Conservation (phyloP, 2,113 vertebrate species). For the Aldabrachelys gigantea region DNA sequence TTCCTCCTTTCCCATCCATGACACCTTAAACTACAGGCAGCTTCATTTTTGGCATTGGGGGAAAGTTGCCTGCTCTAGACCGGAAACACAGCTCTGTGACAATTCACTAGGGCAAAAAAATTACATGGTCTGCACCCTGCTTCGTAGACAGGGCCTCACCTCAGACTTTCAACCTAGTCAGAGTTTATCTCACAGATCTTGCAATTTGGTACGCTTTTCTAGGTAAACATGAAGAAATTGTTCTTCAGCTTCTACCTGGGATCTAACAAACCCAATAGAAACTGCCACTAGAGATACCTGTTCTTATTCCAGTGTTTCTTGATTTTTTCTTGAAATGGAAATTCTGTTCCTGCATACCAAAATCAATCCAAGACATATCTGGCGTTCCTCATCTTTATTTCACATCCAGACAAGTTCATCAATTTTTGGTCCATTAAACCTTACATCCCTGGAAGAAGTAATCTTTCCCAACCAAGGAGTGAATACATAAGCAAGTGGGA, state of each 20-base stretch:
- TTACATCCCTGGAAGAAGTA: not conserved
- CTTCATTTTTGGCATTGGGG: not conserved
- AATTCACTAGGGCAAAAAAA: not conserved
- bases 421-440: not conserved
- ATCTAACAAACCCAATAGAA: not conserved
- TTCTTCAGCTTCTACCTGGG: too few species aligned
- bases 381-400: not conserved
- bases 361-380: not conserved
- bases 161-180: not conserved
- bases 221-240: not conserved
- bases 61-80: not conserved
- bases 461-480: not conserved
- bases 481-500: not conserved
- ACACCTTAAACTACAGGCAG: not conserved
- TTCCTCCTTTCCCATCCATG: rapidly evolving
- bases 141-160: not conserved
- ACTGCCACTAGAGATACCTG: not conserved
- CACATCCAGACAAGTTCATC: not conserved
- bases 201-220: not conserved
- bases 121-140: not conserved
- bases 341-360: not conserved
- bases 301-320: not conserved
- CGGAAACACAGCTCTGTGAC: rapidly evolving
- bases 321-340: not conserved
- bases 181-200: rapidly evolving